phyloP scores from a whole-genome alignment of 2,888 invertebrate species.

The Athrips mouffetella region DNA sequence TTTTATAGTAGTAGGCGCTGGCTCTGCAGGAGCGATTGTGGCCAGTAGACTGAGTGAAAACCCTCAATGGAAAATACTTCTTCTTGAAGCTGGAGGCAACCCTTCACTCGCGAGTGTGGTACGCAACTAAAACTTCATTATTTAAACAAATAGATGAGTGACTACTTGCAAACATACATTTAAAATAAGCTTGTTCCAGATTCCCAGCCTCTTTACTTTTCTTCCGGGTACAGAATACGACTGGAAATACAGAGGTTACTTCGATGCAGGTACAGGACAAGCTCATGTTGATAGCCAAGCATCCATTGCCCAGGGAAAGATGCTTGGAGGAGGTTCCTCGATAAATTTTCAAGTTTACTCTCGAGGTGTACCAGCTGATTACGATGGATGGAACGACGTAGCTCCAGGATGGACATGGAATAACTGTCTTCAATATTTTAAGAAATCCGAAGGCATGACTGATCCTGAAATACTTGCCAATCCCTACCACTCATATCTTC shows the following conservation, averaged over 20 bases:
- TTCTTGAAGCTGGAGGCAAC: conserved; percentile 43
- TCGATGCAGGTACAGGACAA: conserved; percentile 33
- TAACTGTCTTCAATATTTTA: conserved; percentile 36
- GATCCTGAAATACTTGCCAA: conserved; percentile 32
- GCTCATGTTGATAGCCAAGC: conserved; percentile 29
- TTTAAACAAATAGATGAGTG: background rate
- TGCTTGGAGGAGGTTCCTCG: conserved; percentile 40
- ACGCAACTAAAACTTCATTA: no score
- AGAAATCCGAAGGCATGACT: conserved; percentile 39
- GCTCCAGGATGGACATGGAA: conserved; percentile 42
- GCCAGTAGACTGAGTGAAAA: conserved; percentile 41
- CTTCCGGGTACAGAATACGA: conserved; percentile 35
- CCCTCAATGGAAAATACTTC: conserved; percentile 33
- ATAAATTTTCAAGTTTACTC: conserved; percentile 38
- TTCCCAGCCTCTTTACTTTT: conserved; percentile 33
- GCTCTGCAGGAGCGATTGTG: conserved; percentile 39
- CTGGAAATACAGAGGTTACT: conserved; percentile 33
- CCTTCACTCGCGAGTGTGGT: conserved; percentile 41
- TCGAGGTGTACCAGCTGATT: conserved; percentile 38
- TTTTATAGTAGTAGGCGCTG: conserved; percentile 42
- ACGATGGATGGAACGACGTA: conserved; percentile 33
- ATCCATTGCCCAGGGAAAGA: conserved; percentile 36
- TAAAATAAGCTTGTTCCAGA: conserved; percentile 29
- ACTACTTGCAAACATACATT: background rate
- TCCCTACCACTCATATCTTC: conserved; percentile 30